Conservation (phyloP, 2,888 invertebrate genomes). For the Trachelus stipa region DNA sequence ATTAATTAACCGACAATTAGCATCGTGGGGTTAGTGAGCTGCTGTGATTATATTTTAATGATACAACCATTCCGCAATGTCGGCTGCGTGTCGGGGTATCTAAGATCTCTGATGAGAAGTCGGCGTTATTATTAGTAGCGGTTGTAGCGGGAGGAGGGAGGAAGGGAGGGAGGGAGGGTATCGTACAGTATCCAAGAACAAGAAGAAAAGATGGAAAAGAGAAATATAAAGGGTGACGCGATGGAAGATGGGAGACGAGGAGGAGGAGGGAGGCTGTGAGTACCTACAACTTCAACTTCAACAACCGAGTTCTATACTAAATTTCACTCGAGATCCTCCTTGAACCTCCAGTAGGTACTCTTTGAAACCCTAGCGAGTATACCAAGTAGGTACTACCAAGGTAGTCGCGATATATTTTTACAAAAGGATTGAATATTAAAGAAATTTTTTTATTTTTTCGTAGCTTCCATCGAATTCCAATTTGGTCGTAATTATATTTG, state of each 20-base stretch:
- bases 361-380: background rate
- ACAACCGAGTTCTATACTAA: conserved; percentile 16
- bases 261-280: conserved; percentile 15
- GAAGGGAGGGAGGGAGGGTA: too few relatives aligned
- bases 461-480: background rate
- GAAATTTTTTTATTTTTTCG: too few relatives aligned
- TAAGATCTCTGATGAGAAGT: conserved; percentile 30
- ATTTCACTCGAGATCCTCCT: conserved; percentile 27
- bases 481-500: background rate
- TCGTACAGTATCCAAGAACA: background rate
- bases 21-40: conserved; percentile 55
- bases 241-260: too few relatives aligned
- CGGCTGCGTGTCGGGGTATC: conserved; percentile 33
- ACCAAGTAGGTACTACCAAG: background rate
- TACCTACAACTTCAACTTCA: conserved; percentile 10
- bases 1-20: conserved; percentile 64
- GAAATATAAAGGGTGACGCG: background rate
- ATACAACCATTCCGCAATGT: conserved; percentile 52
- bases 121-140: background rate
- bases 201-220: background rate
- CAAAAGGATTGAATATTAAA: background rate
- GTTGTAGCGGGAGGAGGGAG: background rate
- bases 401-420: background rate
- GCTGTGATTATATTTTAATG: conserved; percentile 63
- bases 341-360: conserved; percentile 17